phyloP scores from a whole-genome alignment of 1,140 invertebrate species.

The Ceratosolen solmsi region DNA sequence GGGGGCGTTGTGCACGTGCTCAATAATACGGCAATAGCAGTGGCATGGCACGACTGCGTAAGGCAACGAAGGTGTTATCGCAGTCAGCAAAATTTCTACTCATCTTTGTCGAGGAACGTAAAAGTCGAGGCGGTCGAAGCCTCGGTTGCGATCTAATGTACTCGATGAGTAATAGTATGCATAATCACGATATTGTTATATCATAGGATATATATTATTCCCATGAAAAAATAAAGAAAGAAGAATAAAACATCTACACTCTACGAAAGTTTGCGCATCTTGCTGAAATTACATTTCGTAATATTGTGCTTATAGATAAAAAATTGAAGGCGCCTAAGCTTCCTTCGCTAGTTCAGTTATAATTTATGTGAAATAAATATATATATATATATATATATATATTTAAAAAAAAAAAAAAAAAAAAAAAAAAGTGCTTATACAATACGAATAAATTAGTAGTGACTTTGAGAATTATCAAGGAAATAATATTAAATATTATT shows the following conservation, averaged over 20 bases:
- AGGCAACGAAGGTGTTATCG: neutral
- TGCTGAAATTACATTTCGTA: too few relatives aligned
- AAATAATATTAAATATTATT: neutral
- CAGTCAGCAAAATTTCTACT: neutral
- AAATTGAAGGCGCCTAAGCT: too few relatives aligned
- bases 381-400: too few relatives aligned
- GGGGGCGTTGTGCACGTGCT: neutral
- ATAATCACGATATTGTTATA: neutral
- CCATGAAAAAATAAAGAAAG: too few relatives aligned
- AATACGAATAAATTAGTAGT: neutral
- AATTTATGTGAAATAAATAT: too few relatives aligned
- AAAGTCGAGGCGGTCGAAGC: too few relatives aligned
- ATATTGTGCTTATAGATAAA: too few relatives aligned
- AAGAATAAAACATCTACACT: too few relatives aligned
- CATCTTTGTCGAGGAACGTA: neutral
- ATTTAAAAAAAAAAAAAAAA: too few relatives aligned
- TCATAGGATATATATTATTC: too few relatives aligned
- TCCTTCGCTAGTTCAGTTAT: too few relatives aligned
- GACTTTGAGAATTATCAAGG: neutral
- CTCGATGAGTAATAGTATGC: neutral
- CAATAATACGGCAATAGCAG: constrained; percentile 5
- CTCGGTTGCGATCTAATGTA: neutral
- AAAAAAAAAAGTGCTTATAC: constrained; percentile 7
- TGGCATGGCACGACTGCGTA: neutral
- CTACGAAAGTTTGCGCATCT: too few relatives aligned